Evolutionary conservation across 2,113 vertebrate species (phyloP), one percentile per base, ranked within the genome.

Genomic region (Anas platyrhynchos): DNA sequence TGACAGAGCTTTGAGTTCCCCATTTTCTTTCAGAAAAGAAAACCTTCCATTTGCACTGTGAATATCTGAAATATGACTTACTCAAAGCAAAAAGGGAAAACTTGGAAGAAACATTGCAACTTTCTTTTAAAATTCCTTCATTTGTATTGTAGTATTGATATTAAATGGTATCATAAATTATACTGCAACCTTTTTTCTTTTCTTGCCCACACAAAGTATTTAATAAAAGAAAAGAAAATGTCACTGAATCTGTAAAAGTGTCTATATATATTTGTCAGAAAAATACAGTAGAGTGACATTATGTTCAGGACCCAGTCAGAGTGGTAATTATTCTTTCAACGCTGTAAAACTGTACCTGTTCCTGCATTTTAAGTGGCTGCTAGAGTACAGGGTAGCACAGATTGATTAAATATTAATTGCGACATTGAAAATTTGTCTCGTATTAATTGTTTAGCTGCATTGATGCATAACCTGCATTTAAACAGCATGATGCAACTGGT

Each of bases 391-490:
- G 89, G 48, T 55, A 54, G 89, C 0, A 7, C 85, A 55, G 38
- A 84, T 90, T 89, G 68, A 89, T 94, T 88, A 96, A 97, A 83
- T 96, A 89, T 89, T 93, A 94, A 96, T 92, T 85, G 74, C 80
- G 76, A 90, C 83, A 21, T 59, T 48, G 88, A 75, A 50, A 34
- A 43, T 43, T 66, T 95, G 32, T 46, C 41, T 86, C 3, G 0
- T 76, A 55, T 63, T 56, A 92, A 72, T 81, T 16, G 12, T 75
- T 86, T 88, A 80, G 46, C 82, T 83, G 74, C 82, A n/a, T 27
- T 77, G 66, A 89, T 79, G 92, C 52, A 2, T 65, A 95, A 43
- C 27, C 50, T 88, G 66, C 41, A 3, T 83, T 92, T 81, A 32
- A 89, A 38, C 18, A 73, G n/a, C 0, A 12, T 62, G 32, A 79